Evolutionary conservation across 2,797 vertebrate species (phyloP).

Genomic region (Gymnothorax javanicus): DNA sequence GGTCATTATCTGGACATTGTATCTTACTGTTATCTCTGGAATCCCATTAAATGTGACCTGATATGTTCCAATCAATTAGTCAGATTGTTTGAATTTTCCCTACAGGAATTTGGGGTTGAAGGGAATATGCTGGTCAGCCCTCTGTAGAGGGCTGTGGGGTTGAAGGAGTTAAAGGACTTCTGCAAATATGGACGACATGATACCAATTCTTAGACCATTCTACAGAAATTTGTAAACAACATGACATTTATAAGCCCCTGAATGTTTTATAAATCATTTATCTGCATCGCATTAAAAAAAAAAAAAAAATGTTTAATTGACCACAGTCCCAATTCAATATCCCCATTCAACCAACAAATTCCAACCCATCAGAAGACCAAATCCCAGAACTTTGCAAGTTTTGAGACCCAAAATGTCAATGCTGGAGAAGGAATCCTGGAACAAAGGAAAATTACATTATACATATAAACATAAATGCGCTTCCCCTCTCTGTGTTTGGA

Average conservation of each 20-base stretch:
- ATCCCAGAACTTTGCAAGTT: conserved; percentile 21
- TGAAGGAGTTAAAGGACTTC: conserved; percentile 64
- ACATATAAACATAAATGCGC: conserved; percentile 47
- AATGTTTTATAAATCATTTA: conserved; percentile 66
- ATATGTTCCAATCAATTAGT: too few species aligned
- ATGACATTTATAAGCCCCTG: conserved; percentile 22
- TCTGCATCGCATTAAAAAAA: conserved; percentile 58
- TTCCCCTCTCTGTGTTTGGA: background rate
- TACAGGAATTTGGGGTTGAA: too few species aligned
- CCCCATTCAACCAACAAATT: background rate
- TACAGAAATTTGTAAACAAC: conserved; percentile 77
- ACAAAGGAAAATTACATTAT: conserved; percentile 72
- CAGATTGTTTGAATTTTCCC: too few species aligned
- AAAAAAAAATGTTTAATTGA: conserved; percentile 33
- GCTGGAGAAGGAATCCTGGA: conserved; percentile 75
- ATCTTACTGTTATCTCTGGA: too few species aligned
- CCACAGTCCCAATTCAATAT: background rate
- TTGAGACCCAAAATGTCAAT: conserved; percentile 56
- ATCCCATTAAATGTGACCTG: too few species aligned
- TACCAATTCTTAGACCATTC: conserved; percentile 69
- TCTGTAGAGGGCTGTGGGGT: too few species aligned
- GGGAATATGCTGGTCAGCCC: too few species aligned
- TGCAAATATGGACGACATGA: conserved; percentile 64
- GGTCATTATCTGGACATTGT: too few species aligned
- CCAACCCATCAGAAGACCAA: background rate